phyloP scores from a whole-genome alignment of 2,797 vertebrate species.

The Otus scops region DNA sequence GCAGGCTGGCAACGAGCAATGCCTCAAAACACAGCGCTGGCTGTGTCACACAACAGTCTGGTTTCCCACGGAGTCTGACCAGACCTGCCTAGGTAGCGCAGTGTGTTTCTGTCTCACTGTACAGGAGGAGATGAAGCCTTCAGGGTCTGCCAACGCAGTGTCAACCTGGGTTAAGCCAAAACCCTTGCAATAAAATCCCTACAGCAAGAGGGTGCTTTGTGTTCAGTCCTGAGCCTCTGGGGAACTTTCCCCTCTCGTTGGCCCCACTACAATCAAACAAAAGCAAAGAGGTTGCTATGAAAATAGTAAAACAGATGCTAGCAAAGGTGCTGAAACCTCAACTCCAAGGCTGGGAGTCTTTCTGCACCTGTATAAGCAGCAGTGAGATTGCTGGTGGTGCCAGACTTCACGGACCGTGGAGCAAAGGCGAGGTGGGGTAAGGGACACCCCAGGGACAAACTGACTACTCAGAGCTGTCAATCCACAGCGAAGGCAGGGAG shows the following conservation, averaged over 20 bases:
- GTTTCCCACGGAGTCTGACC: background rate
- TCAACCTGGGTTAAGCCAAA: background rate
- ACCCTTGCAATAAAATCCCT: background rate
- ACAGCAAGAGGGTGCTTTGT: background rate
- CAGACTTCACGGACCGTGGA: accelerated
- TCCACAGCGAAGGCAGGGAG: accelerated
- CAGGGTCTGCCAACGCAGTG: background rate
- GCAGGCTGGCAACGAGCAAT: background rate
- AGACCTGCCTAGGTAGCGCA: background rate
- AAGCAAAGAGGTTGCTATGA: background rate
- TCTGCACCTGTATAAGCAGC: background rate
- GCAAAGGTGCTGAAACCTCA: background rate
- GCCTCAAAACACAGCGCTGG: accelerated
- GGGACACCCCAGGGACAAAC: background rate
- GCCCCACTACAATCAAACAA: background rate
- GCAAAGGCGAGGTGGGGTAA: background rate
- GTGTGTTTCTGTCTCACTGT: background rate
- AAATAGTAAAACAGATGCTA: background rate
- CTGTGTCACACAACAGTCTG: background rate
- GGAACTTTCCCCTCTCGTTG: background rate
- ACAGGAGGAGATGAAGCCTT: background rate
- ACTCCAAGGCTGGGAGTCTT: background rate
- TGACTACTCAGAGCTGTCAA: background rate
- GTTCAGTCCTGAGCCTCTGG: background rate
- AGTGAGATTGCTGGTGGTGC: background rate